Percentiles rank a stretch among this genome's conserved stretches.
Conservation (phyloP, 1,140 invertebrate species). For the Danaus plexippus region DNA sequence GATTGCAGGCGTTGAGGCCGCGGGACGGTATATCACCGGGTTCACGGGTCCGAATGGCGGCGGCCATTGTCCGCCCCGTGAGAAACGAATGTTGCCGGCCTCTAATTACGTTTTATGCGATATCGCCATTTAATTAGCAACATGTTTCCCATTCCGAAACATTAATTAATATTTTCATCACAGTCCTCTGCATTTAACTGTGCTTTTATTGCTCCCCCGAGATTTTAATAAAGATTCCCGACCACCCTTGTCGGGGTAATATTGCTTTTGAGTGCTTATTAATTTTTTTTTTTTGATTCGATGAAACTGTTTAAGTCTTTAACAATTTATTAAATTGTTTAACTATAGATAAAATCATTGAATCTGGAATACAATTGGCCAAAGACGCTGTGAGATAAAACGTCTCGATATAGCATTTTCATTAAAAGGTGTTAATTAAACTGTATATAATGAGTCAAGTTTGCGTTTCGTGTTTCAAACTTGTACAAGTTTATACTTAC, state of each 20-base stretch:
- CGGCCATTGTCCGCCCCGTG: conserved; percentile 48
- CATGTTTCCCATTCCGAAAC: conserved; percentile 68
- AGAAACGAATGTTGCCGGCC: conserved; percentile 64
- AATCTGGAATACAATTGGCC: no score
- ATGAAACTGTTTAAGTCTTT: conserved; percentile 10
- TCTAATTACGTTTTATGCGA: conserved; percentile 70
- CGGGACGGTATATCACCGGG: conserved; percentile 14
- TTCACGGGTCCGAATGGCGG: conserved; percentile 29
- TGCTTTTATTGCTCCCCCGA: conserved; percentile 68
- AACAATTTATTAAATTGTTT: conserved; percentile 3
- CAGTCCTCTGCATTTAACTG: conserved; percentile 66
- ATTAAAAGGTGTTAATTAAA: no score
- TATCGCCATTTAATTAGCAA: conserved; percentile 71
- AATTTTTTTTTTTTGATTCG: conserved; percentile 44
- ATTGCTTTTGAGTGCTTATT: conserved; percentile 56
- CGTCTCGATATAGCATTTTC: no score
- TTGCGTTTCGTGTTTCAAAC: no score
- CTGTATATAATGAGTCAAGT: no score
- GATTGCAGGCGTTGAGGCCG: conserved; percentile 5
- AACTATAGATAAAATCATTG: neutral
- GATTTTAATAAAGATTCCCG: conserved; percentile 70
- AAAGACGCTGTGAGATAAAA: no score
- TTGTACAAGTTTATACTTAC: no score
- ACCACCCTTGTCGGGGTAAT: conserved; percentile 60
- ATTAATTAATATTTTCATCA: conserved; percentile 72